Evolutionary conservation across 2,888 invertebrate species (phyloP).

Genomic region (Euplagia quadripunctaria): DNA sequence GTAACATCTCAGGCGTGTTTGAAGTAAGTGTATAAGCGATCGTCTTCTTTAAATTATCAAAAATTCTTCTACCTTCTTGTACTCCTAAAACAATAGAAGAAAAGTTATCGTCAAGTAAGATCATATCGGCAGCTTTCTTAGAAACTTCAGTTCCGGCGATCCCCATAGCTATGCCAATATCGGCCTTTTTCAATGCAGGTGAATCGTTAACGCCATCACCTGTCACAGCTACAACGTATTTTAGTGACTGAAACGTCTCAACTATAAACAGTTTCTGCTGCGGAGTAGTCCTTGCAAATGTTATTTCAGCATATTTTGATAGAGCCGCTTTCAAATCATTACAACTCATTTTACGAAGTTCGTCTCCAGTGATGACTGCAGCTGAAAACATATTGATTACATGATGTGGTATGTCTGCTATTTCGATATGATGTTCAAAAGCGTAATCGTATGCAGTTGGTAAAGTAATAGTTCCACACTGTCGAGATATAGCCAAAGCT

Average conservation of each 20-base stretch:
- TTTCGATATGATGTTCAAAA: slow-evolving; percentile 86
- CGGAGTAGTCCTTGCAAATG: slow-evolving; percentile 91
- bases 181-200: slow-evolving; percentile 94
- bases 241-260: slow-evolving; percentile 93
- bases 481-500: slow-evolving; percentile 90
- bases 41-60: slow-evolving; percentile 95
- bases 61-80: slow-evolving; percentile 93
- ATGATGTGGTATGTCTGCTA: slow-evolving; percentile 82
- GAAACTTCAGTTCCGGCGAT: slow-evolving; percentile 93
- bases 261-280: slow-evolving; percentile 90
- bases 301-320: slow-evolving; percentile 89
- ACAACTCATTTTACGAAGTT: slow-evolving; percentile 87
- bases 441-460: slow-evolving; percentile 91
- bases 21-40: slow-evolving; percentile 94
- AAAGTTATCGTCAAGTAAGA: slow-evolving; percentile 95
- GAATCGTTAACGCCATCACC: slow-evolving; percentile 97
- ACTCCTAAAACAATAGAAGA: slow-evolving; percentile 95
- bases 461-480: slow-evolving; percentile 89
- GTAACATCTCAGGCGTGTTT: slow-evolving; percentile 94
- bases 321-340: slow-evolving; percentile 87
- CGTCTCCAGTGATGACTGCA: slow-evolving; percentile 82
- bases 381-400: slow-evolving; percentile 76
- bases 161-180: slow-evolving; percentile 94
- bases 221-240: slow-evolving; percentile 94
- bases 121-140: slow-evolving; percentile 97